A percentile compares a stretch with the other conserved stretches of the same genome.
phyloP scores from a whole-genome alignment of 2,797 vertebrate genomes.

The Phoeniculus purpureus region DNA sequence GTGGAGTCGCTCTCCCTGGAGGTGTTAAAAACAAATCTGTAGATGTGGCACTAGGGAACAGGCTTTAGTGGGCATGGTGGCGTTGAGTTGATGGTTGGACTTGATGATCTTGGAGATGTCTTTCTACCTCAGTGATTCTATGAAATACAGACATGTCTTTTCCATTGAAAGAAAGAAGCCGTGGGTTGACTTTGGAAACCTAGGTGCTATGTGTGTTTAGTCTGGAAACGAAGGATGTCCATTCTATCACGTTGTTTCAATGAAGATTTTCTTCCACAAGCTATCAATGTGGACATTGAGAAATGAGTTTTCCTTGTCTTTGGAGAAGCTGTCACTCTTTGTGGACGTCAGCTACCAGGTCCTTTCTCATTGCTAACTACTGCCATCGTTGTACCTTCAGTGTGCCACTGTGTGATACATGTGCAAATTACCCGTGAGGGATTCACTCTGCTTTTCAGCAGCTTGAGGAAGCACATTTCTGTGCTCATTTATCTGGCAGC shows the following conservation, averaged over 20 bases:
- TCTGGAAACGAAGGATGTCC: neutral
- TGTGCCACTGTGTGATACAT: neutral
- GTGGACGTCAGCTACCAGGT: neutral
- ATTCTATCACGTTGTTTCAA: neutral
- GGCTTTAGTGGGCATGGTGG: too few species aligned
- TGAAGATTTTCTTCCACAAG: neutral
- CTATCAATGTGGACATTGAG: neutral
- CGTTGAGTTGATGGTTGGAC: too few species aligned
- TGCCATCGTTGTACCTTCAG: constrained; percentile 3
- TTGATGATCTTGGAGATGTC: too few species aligned
- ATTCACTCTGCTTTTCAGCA: constrained; percentile 35
- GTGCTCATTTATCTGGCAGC: constrained; percentile 17
- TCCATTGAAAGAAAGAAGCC: neutral
- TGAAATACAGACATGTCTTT: neutral
- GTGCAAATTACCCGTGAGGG: constrained; percentile 36
- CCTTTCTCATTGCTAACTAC: constrained; percentile 15
- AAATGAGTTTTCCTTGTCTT: neutral
- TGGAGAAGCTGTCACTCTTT: neutral
- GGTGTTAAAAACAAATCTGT: too few species aligned
- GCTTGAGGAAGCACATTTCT: constrained; percentile 16
- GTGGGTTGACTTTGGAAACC: neutral
- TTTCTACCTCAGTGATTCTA: too few species aligned
- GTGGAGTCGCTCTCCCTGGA: too few species aligned
- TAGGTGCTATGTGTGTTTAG: neutral
- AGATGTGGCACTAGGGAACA: too few species aligned